Base-by-base conservation (phyloP, 2,797 vertebrate genomes). In the Fundulus diaphanus region DNA sequence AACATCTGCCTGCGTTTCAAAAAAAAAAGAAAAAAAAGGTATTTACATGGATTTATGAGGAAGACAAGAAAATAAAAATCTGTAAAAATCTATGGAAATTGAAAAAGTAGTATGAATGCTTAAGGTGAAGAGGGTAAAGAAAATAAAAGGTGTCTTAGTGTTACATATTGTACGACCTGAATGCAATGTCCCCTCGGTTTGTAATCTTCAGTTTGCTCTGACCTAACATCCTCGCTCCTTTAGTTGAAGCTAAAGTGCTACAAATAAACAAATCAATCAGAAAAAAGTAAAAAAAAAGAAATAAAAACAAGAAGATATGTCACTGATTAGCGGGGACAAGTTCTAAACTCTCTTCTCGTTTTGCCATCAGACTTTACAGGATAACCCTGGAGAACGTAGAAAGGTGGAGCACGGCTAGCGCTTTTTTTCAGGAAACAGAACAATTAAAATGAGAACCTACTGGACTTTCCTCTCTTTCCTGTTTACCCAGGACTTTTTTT, bases 211-310 rank as follows among this genome's bases (percentile, higher is more conserved):
- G n/a, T 24, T 65, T 42, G 61, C 24, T 40, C 35, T 40, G 22
- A 66, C 20, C 29, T 33, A 20, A 67, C 22, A 72, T 83, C 44
- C 22, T 72, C 77, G 72, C 72, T 84, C 70, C 71, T 66, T 74
- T 72, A 70, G 78, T 70, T n/a, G 48, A 68, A 80, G 70, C 5
- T 88, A 90, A 93, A 92, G 89, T 91, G 91, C 90, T 85, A 90
- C 81, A 86, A 87, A 85, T 72, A 82, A 78, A 88, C 74, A 79
- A 83, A 79, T 85, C 61, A 80, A 65, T 81, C 85, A 77, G 57
- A 73, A 67, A n/a, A 80, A 85, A 70, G 73, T 85, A 81, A 86
- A 80, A 82, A 80, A 82, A 80, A 11, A 82, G 71, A 68, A 18
- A 40, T 40, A 3, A 40, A 3, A 16, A 56, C 27, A 7, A 57